Evolutionary conservation across 2,113 vertebrate genomes (phyloP).

Genomic region (Hydropotes inermis): DNA sequence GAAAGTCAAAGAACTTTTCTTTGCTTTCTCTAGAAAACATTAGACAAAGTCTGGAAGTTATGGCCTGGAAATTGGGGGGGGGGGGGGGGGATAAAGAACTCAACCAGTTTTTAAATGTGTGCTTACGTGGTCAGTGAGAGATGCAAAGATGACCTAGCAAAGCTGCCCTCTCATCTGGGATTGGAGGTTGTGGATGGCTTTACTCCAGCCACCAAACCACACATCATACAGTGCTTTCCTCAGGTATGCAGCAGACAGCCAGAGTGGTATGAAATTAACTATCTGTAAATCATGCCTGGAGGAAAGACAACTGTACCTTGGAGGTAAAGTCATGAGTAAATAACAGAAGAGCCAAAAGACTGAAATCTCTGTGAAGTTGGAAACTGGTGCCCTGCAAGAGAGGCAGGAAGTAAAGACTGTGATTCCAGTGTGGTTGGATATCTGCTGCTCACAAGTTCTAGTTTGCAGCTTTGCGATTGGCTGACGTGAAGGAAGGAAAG

Average conservation of each 20-base stretch:
- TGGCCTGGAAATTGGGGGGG: not conserved
- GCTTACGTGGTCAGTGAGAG: not conserved
- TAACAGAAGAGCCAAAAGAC: not conserved
- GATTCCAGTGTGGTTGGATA: accelerated
- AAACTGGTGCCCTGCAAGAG: accelerated
- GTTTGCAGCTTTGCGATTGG: not conserved
- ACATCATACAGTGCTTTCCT: accelerated
- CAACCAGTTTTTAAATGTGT: not conserved
- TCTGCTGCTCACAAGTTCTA: accelerated
- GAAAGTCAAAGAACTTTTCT: not conserved
- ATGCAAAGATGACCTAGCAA: not conserved
- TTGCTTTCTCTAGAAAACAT: not conserved
- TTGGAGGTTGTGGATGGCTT: not conserved
- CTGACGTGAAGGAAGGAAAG: accelerated
- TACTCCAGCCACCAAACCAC: not conserved
- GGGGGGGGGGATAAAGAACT: no score
- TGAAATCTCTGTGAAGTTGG: not conserved
- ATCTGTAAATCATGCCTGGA: not conserved
- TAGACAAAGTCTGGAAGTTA: not conserved
- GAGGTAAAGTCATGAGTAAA: not conserved
- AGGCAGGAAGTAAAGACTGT: not conserved
- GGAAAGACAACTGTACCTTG: no score
- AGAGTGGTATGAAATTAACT: accelerated
- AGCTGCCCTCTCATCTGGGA: no score
- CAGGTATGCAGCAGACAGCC: no score